Evolutionary conservation across 2,113 vertebrate species (phyloP), one percentile per base, ranked within the genome.

Genomic region (Uropsilus gracilis): DNA sequence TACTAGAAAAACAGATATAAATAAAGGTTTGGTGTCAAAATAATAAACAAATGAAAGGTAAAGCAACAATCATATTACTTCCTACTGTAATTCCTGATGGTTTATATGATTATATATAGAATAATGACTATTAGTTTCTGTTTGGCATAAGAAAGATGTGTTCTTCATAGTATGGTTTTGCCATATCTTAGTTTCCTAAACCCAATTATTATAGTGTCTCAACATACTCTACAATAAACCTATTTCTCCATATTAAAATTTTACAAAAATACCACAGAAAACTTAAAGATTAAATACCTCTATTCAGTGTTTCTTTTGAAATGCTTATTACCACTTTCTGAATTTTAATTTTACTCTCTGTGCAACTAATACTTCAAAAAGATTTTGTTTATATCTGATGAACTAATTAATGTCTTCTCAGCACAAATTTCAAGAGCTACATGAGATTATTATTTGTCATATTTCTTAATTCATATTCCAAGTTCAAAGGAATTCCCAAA

Each of bases 401-500:
- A 97, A 76, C 93, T 90, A 96, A 96, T 82, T 92, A 96, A 94
- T 55, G 32, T 76, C 89, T 88, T 81, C 48, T 71, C 37, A 37
- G 87, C 18, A 17, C 0, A 76, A 77, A 89, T 96, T 97, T 17
- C 68, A 55, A 96, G 89, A 48, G 8, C 6, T 87, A 92, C 30
- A 37, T 12, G 87, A 78, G 32, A 94, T 81, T 95, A 95, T 78
- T n/a, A 92, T 0, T 75, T 64, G 39, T 13, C 90, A 68, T 30
- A 81, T 61, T 91, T 96, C 69, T 94, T 78, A 97, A 97, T 16
- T 16, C 39, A 14, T 87, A 97, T 97, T 89, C 80, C 83, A 55
- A 69, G 55, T 94, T 92, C 97, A 98, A 97, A 97, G 89, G 81
- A 91, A 95, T 96, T 96, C 91, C 87, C 28, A 69, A 34, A 89